phyloP scores from a whole-genome alignment of 2,888 invertebrate genomes.

The Unio delphinus region DNA sequence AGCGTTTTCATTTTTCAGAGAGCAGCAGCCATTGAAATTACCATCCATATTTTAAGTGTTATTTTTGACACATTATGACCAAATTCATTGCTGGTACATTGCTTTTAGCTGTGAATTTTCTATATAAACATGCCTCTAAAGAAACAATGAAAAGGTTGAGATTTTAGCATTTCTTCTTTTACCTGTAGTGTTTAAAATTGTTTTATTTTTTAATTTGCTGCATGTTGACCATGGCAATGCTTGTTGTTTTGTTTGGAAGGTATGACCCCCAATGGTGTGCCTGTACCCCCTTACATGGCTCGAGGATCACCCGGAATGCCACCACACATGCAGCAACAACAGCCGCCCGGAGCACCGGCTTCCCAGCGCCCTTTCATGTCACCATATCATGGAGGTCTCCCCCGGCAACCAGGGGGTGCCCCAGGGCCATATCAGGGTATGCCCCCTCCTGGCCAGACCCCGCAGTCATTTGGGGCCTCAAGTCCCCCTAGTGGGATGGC shows the following conservation, averaged over 20 bases:
- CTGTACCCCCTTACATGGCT: conserved; percentile 24
- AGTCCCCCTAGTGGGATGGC: conserved; percentile 21
- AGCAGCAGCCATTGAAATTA: neutral
- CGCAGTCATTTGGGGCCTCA: conserved; percentile 25
- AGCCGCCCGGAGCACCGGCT: conserved; percentile 16
- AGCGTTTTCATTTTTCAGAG: neutral
- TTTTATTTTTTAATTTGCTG: conserved; percentile 22
- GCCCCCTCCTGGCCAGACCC: conserved; percentile 37
- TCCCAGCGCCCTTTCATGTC: conserved; percentile 32
- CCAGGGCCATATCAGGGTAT: conserved; percentile 39
- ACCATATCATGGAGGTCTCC: conserved; percentile 35
- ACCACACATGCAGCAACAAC: conserved; percentile 17
- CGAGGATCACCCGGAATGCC: conserved; percentile 20
- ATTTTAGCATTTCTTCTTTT: neutral
- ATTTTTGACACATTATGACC: too few species aligned
- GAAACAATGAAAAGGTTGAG: neutral
- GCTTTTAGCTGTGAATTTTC: too few species aligned
- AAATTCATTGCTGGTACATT: too few species aligned
- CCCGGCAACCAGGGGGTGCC: conserved; percentile 27
- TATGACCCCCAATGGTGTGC: conserved; percentile 32
- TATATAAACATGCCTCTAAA: too few species aligned
- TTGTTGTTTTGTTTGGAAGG: conserved; percentile 41
- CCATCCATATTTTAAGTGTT: neutral
- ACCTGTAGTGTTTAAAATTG: neutral
- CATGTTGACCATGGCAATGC: conserved; percentile 23